Conservation (phyloP, 2,113 vertebrate species). For the Lepisosteus oculatus region DNA sequence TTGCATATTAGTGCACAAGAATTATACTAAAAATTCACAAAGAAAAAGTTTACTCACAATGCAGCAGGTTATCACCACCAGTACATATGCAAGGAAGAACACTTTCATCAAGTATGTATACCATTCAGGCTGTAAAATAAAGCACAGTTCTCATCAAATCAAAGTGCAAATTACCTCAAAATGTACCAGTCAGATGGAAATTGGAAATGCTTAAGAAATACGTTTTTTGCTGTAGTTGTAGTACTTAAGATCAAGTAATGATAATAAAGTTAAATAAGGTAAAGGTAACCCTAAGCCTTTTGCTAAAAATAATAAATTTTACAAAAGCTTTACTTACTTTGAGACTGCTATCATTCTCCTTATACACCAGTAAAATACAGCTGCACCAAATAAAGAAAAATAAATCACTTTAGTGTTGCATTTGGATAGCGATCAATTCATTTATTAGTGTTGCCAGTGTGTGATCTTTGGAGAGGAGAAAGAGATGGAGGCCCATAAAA, state of each 20-base stretch:
- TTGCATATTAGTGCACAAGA: too few relatives aligned
- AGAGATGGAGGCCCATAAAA: too few relatives aligned
- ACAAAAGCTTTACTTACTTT: constrained; percentile 32
- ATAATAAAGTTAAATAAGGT: neutral
- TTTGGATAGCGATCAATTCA: too few relatives aligned
- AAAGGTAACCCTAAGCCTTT: neutral
- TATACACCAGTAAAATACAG: constrained; percentile 62
- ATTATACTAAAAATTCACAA: too few relatives aligned
- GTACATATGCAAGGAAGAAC: constrained; percentile 49
- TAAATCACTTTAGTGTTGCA: too few relatives aligned
- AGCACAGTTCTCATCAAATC: constrained; percentile 5
- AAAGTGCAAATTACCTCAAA: neutral
- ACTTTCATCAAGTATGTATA: constrained; percentile 38
- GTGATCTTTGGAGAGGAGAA: too few relatives aligned
- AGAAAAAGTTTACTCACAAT: constrained; percentile 47
- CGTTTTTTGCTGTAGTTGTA: neutral
- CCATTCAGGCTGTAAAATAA: constrained; percentile 30
- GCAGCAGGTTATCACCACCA: constrained; percentile 58
- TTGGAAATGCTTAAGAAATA: neutral
- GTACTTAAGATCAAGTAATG: neutral
- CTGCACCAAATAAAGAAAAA: constrained; percentile 32
- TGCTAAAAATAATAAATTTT: neutral
- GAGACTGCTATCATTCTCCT: constrained; percentile 40
- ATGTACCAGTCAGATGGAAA: neutral
- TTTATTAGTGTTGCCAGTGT: too few relatives aligned